phyloP scores from a whole-genome alignment of 2,888 invertebrate genomes.

The Cerceris ruficornis region DNA sequence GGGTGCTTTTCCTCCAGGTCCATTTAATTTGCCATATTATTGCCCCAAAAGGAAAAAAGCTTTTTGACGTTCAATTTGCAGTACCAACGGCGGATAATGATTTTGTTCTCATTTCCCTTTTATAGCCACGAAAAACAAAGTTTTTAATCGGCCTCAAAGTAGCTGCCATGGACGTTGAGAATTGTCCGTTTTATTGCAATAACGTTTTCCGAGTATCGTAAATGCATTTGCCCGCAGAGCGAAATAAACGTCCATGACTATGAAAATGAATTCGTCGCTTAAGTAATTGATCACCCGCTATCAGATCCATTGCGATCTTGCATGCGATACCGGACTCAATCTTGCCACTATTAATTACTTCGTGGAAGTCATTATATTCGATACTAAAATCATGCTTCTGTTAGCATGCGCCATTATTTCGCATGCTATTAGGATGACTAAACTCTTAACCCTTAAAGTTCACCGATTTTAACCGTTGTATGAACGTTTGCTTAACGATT shows the following conservation, averaged over 20 bases:
- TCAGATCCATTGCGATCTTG: conserved; percentile 19
- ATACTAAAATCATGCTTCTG: background rate
- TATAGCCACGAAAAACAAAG: background rate
- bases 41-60: no score
- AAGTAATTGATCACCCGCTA: conserved; percentile 18
- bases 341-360: background rate
- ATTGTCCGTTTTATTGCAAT: background rate
- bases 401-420: background rate
- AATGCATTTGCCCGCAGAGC: background rate
- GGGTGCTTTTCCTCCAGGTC: no score
- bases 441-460: no score
- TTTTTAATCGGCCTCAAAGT: background rate
- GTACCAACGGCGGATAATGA: no score
- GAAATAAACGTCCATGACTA: background rate
- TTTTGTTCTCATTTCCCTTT: background rate
- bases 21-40: no score
- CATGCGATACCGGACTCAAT: conserved; percentile 8
- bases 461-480: no score
- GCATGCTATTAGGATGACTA: background rate
- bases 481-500: no score
- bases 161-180: background rate
- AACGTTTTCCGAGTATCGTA: background rate
- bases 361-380: background rate
- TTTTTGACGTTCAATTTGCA: no score
- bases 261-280: background rate